Percentiles rank a stretch among this genome's conserved stretches.
Conservation (phyloP, 2,113 vertebrate species). For the Chamaea fasciata region DNA sequence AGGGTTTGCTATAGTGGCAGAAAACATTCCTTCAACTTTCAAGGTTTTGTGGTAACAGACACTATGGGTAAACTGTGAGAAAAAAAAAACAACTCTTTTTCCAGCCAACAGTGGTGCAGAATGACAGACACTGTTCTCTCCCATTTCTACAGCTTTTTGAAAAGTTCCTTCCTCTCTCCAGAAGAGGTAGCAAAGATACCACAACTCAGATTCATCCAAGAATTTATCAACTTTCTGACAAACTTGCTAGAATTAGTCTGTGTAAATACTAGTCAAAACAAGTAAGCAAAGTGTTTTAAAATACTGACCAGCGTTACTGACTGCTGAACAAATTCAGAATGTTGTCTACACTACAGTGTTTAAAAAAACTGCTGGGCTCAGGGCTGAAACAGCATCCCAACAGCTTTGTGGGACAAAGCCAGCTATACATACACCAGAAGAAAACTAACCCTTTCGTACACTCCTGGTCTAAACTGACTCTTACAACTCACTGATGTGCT, state of each 20-base stretch:
- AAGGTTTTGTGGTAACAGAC: not conserved
- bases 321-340: not conserved
- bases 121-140: not conserved
- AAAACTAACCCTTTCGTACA: not conserved
- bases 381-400: not conserved
- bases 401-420: not conserved
- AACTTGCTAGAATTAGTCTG: not conserved
- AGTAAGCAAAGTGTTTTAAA: not conserved
- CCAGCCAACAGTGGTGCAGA: not conserved
- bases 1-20: not conserved
- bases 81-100: not conserved
- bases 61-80: not conserved
- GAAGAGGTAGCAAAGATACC: not conserved
- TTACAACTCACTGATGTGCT: not conserved
- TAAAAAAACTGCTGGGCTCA: not conserved
- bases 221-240: not conserved
- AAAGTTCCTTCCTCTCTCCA: not conserved
- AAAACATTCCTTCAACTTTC: not conserved
- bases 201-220: not conserved
- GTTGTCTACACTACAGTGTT: not conserved
- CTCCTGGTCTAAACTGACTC: not conserved
- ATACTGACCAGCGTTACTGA: not conserved
- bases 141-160: not conserved
- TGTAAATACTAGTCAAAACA: not conserved
- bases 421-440: not conserved